These are phyloP conservation scores for Botia almorhae DNA, from an alignment of 2,797 vertebrate species.

Conservation along the genomic window DNA sequence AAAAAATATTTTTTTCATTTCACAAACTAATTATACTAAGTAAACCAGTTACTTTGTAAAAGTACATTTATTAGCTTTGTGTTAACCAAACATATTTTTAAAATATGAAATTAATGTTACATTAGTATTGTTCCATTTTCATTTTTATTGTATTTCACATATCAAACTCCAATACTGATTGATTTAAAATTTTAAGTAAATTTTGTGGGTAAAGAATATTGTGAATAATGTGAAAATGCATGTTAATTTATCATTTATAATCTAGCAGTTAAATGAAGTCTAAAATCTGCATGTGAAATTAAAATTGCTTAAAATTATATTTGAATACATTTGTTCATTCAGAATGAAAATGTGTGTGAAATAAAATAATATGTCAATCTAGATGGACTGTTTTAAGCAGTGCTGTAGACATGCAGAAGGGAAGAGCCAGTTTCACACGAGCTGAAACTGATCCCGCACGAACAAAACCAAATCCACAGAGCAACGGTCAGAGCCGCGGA, in stretches of 20 bases:
- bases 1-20: neutral
- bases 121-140: no score
- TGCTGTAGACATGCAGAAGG: constrained; percentile 60
- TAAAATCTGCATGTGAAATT: neutral
- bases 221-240: no score
- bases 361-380: neutral
- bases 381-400: neutral
- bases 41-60: neutral
- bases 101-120: no score
- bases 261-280: neutral
- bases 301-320: neutral
- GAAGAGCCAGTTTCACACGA: constrained; percentile 67
- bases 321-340: neutral
- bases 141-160: no score
- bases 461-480: constrained; percentile 60
- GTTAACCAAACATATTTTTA: no score
- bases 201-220: neutral
- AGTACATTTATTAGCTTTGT: no score
- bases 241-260: no score
- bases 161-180: no score
- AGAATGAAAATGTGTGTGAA: neutral
- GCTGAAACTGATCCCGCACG: constrained; percentile 65
- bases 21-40: neutral
- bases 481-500: neutral
- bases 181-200: no score